These are phyloP conservation scores for Sebastiscus albofasciatus DNA, from an alignment of 2,797 vertebrate genomes.

Conservation along the genomic window DNA sequence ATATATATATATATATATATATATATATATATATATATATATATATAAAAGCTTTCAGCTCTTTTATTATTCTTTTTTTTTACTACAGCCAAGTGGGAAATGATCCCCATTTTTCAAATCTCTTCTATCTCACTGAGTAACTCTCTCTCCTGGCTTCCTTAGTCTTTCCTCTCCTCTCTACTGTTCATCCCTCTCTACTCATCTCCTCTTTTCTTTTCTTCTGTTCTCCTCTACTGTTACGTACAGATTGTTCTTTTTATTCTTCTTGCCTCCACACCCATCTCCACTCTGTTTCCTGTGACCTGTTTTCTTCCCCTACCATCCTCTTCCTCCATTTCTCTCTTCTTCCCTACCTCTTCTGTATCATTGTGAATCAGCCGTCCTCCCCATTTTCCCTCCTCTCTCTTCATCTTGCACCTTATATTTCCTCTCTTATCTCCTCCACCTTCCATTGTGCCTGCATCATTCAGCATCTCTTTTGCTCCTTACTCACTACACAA, in stretches of 20 bases:
- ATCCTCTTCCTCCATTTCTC: not conserved
- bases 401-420: not conserved
- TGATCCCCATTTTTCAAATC: too few relatives aligned
- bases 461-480: not conserved
- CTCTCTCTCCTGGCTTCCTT: not conserved
- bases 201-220: not conserved
- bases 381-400: not conserved
- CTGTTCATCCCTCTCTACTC: not conserved
- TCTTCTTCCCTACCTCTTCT: not conserved
- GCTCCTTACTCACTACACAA: not conserved
- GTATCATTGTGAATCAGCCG: not conserved
- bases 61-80: too few relatives aligned
- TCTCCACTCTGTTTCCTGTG: not conserved
- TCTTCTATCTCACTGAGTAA: too few relatives aligned
- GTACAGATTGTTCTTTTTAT: not conserved
- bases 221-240: not conserved
- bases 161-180: not conserved
- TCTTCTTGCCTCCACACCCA: not conserved
- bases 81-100: too few relatives aligned
- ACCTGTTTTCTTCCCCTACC: not conserved
- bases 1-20: too few relatives aligned
- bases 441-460: not conserved
- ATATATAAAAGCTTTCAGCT: too few relatives aligned
- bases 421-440: slow-evolving; percentile 2
- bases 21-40: too few relatives aligned